Base-by-base conservation (phyloP, 2,888 invertebrate species). In the Laspeyria flexula region DNA sequence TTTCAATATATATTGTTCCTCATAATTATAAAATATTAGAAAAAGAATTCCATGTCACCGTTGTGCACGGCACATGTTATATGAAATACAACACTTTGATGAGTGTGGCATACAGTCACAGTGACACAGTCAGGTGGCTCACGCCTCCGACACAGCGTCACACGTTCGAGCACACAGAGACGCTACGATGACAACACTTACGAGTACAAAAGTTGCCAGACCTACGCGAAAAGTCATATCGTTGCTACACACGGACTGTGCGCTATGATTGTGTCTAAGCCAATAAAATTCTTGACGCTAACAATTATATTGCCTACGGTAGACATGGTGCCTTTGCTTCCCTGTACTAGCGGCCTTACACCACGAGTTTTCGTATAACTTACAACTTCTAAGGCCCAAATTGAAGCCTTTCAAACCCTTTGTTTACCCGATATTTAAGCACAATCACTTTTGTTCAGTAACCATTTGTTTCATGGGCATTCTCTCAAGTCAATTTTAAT, bases 111-210 rank as follows among this genome's bases (percentile, higher is more conserved):
- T 60, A 56, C 54, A 61, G 50, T 38, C 51, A 60, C 61, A 69
- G 61, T 55, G 60, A 65, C 66, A 60, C 55, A 18, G 47, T 48
- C 23, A 42, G 55, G 46, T 60, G 38, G 62, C 79, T 79, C 78
- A 79, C 79, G 78, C 79, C 46, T 50, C 66, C 71, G 73, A 76
- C 78, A 40, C 50, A 55, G 65, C 75, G 74, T 76, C 76, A 74
- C 61, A 49, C 52, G 41, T 56, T 56, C 41, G 53, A 62, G 52
- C 56, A 29, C 45, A 43, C 45, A 43, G 41, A 70, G 66, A 73
- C 65, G 60, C 45, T 50, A 37, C 34, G 39, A 42, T 45, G 42
- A 3, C 25, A 7, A 4, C 1, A 3, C 25, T 25, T 18, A 18
- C 18, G n/a, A n/a, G n/a, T n/a, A n/a, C n/a, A n/a, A n/a, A n/a